A percentile compares a stretch with the other conserved stretches of the same genome.
Evolutionary conservation across 1,140 invertebrate genomes (phyloP).

Genomic region (Drosophila grimshawi): DNA sequence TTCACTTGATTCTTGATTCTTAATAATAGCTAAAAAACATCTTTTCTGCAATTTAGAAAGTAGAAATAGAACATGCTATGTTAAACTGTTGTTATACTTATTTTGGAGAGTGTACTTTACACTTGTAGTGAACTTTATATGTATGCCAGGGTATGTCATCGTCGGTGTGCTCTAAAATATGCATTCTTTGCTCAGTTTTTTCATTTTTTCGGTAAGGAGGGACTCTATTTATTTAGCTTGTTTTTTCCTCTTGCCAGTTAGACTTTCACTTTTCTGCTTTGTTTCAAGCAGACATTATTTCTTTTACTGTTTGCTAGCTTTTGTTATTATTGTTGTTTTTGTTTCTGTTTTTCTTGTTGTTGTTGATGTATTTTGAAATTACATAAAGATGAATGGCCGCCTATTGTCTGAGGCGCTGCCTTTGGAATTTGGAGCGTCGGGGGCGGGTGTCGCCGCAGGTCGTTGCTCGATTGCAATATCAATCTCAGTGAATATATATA

Average conservation of each 20-base stretch:
- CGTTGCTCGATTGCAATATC: slow-evolving; percentile 49
- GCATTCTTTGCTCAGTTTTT: background rate
- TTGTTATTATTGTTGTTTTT: slow-evolving; percentile 33
- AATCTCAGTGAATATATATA: background rate
- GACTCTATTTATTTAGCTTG: slow-evolving; percentile 8
- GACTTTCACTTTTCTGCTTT: slow-evolving; percentile 79
- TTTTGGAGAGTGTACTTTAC: no score
- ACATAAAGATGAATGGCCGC: slow-evolving; percentile 79
- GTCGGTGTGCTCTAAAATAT: no score
- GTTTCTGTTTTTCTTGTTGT: slow-evolving; percentile 25
- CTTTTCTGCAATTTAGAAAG: no score
- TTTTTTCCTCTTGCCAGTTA: slow-evolving; percentile 31
- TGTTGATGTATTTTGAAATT: slow-evolving; percentile 60
- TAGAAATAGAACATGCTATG: no score
- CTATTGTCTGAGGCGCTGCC: slow-evolving; percentile 54
- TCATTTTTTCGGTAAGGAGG: slow-evolving; percentile 16
- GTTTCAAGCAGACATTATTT: slow-evolving; percentile 72
- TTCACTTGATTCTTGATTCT: no score
- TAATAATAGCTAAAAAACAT: no score
- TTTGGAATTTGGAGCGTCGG: no score
- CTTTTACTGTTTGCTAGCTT: slow-evolving; percentile 11
- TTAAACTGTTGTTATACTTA: no score
- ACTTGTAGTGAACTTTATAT: no score
- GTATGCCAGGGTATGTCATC: no score
- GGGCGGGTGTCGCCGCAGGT: slow-evolving; percentile 14